Evolutionary conservation across 2,888 invertebrate species (phyloP).

Genomic region (Geotrupes spiniger): DNA sequence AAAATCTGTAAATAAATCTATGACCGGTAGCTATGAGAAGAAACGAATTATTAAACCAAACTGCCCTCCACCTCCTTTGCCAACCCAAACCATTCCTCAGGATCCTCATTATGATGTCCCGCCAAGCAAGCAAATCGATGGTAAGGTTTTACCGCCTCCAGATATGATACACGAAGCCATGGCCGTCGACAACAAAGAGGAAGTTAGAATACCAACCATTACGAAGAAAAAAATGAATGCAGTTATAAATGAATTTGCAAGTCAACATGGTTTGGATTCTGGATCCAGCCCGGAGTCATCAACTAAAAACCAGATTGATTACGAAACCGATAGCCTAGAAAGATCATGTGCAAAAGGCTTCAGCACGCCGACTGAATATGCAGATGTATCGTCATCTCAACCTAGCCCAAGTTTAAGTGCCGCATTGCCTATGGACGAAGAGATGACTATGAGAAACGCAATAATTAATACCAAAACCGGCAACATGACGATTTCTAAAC

Average conservation of each 20-base stretch:
- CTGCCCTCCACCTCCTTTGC: constrained; percentile 48
- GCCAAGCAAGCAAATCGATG: constrained; percentile 3
- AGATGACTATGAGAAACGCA: constrained; percentile 74
- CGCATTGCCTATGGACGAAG: constrained; percentile 76
- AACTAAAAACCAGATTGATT: constrained; percentile 49
- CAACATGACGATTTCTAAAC: constrained; percentile 53
- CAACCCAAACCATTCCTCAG: constrained; percentile 43
- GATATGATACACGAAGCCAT: constrained; percentile 69
- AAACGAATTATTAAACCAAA: constrained; percentile 36
- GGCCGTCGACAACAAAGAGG: constrained; percentile 50
- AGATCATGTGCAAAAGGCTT: constrained; percentile 55
- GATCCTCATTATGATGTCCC: constrained; percentile 19
- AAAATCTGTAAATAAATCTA: constrained; percentile 18
- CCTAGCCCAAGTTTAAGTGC: constrained; percentile 72
- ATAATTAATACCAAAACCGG: constrained; percentile 64
- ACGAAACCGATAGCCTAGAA: constrained; percentile 74
- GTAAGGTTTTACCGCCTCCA: constrained; percentile 46
- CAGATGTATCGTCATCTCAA: constrained; percentile 65
- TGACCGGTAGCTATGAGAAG: too few species aligned
- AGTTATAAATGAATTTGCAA: constrained; percentile 52
- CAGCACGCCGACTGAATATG: constrained; percentile 61
- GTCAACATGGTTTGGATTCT: constrained; percentile 7
- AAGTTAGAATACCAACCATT: constrained; percentile 52
- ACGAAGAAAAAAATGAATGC: constrained; percentile 62
- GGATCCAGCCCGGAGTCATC: constrained; percentile 11